Evolutionary conservation across 1,140 invertebrate species (phyloP).

Genomic region (Euwallacea similis): DNA sequence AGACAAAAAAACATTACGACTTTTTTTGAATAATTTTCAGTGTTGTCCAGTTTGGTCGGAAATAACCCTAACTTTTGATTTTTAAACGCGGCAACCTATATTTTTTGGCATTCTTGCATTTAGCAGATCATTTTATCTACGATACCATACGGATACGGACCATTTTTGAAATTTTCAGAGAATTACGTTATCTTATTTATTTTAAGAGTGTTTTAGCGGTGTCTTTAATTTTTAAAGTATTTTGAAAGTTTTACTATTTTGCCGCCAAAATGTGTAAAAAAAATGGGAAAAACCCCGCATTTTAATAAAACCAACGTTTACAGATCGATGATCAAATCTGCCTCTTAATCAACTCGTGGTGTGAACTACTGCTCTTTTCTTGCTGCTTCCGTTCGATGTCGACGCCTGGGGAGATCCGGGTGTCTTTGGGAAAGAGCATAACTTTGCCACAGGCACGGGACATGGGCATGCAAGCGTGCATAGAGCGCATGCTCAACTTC

Average conservation of each 20-base stretch:
- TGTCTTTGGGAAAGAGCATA: conserved; percentile 53
- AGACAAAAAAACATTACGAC: too few species aligned
- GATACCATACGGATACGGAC: too few species aligned
- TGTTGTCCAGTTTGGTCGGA: too few species aligned
- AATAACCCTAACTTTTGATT: too few species aligned
- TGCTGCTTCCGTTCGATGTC: conserved; percentile 88
- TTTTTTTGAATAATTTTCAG: too few species aligned
- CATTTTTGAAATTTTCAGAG: too few species aligned
- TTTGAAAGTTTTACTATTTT: too few species aligned
- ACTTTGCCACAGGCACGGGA: conserved; percentile 58
- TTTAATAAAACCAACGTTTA: conserved; percentile 19
- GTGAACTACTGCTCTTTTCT: conserved; percentile 89
- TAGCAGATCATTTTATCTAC: not conserved
- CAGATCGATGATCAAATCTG: conserved; percentile 96
- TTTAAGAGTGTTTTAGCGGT: too few species aligned
- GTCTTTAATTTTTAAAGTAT: too few species aligned
- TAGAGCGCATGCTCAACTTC: conserved; percentile 92
- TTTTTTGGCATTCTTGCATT: not conserved
- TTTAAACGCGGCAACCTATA: too few species aligned
- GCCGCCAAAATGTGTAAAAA: too few species aligned
- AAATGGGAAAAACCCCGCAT: not conserved
- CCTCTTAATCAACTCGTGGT: conserved; percentile 96
- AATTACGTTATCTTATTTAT: too few species aligned
- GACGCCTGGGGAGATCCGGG: conserved; percentile 81
- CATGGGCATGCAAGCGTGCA: conserved; percentile 70